These are phyloP conservation scores for Rousettus leschenaultii DNA, from an alignment of 2,113 vertebrate species.

Conservation along the genomic window DNA sequence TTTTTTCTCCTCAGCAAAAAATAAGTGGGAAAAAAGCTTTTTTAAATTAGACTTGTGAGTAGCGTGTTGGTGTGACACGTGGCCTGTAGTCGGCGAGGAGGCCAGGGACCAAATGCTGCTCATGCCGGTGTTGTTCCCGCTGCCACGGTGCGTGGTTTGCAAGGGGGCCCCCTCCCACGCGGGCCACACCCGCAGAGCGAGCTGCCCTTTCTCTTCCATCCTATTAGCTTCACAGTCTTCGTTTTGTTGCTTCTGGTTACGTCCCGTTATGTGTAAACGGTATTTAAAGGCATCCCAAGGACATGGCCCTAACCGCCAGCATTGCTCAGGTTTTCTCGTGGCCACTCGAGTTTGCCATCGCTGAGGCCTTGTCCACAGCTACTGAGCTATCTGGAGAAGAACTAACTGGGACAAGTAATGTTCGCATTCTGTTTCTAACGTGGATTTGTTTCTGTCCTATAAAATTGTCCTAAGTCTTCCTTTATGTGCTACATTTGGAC, in stretches of 20 bases:
- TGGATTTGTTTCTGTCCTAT: not conserved
- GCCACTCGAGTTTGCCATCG: accelerated
- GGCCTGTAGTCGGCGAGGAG: not conserved
- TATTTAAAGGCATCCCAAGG: not conserved
- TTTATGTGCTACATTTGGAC: not conserved
- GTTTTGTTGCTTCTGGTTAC: not conserved
- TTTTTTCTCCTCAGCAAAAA: not conserved
- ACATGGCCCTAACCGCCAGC: not conserved
- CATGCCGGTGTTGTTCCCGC: accelerated
- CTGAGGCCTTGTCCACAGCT: not conserved
- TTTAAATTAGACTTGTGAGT: not conserved
- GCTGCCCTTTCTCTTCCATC: too few relatives aligned
- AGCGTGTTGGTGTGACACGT: not conserved
- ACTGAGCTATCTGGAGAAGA: not conserved
- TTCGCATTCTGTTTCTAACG: not conserved
- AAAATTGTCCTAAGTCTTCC: not conserved
- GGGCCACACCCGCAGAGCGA: too few relatives aligned
- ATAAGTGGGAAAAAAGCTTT: not conserved
- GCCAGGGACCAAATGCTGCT: accelerated
- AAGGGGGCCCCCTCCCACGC: accelerated
- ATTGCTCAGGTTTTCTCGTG: not conserved
- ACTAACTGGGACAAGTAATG: accelerated
- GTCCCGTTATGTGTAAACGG: not conserved
- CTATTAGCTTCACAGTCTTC: not conserved
- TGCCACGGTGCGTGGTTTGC: accelerated